Evolutionary conservation across 2,797 vertebrate species (phyloP), one percentile per base, ranked within the genome.

Genomic region (Micropoecilia bifurca): DNA sequence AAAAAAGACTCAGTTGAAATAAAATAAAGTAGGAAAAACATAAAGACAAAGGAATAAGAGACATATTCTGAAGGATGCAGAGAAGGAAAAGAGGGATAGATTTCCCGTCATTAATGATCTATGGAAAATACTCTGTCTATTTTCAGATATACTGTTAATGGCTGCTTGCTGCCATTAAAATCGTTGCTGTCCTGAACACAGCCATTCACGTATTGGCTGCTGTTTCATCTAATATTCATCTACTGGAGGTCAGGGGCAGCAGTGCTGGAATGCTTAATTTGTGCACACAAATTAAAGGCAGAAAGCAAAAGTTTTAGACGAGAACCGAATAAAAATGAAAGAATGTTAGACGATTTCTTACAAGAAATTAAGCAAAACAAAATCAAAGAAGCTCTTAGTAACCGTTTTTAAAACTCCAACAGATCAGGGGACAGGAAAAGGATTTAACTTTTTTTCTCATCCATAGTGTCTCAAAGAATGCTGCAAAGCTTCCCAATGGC

Each of bases 51-150:
- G 57, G 78, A 79, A 85, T 85, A 87, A 91, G 86, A 90, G 80
- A 92, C 85, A 92, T 88, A 91, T 93, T 93, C 83, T 75, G 90
- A 91, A 80, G 89, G 91, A 93, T 86, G 85, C 87, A 91, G 83
- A 89, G 83, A 92, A 89, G 84, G 91, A 94, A 88, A 71, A 89
- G 86, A 90, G 84, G 89, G 90, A 96, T 96, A 83, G 95, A 96
- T 96, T 96, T 95, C 83, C 95, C 86, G 91, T 95, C 95, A 94
- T 93, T 94, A 92, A 93, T 96, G 95, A 96, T 96, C 93, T 95
- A 96, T 95, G 94, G 92, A 94, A 93, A 95, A 94, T 96, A 94
- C 92, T 95, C 92, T 89, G 90, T 95, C 94, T 95, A 94, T 95
- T 95, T 96, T 95, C 93, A 94, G 93, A 95, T 94, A 95, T 93